These are phyloP conservation scores for Parotia lawesii DNA, from an alignment of 2,113 vertebrate species.

Conservation along the genomic window DNA sequence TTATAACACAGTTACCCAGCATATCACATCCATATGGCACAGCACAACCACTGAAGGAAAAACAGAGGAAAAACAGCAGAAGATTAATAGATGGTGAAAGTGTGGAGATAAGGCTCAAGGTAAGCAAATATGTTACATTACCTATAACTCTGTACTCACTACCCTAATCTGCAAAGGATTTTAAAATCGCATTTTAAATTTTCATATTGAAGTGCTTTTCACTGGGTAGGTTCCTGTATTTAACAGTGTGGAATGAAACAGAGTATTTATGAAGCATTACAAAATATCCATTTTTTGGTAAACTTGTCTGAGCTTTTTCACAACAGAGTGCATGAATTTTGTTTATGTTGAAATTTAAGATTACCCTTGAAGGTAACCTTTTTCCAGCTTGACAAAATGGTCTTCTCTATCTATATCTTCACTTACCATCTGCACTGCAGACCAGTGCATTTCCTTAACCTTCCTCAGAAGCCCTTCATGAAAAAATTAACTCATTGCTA, in stretches of 20 bases:
- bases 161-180: not conserved
- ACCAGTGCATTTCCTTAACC: not conserved
- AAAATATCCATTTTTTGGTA: not conserved
- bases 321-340: not conserved
- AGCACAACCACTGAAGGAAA: not conserved
- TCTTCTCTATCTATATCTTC: not conserved
- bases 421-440: not conserved
- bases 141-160: not conserved
- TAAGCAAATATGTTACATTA: not conserved
- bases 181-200: not conserved
- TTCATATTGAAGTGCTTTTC: not conserved
- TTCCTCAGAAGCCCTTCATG: not conserved
- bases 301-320: not conserved
- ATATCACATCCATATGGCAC: not conserved
- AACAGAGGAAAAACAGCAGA: not conserved
- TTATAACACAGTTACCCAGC: not conserved
- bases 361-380: constrained; percentile 14
- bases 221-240: not conserved
- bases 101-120: not conserved
- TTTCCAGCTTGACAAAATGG: not conserved
- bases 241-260: not conserved
- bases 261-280: not conserved
- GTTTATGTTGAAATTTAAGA: not conserved
- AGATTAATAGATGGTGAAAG: not conserved
- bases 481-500: not conserved